Evolutionary conservation across 2,888 invertebrate species (phyloP), one percentile per base, ranked within the genome.

Genomic region (Acanthosoma haemorrhoidale): DNA sequence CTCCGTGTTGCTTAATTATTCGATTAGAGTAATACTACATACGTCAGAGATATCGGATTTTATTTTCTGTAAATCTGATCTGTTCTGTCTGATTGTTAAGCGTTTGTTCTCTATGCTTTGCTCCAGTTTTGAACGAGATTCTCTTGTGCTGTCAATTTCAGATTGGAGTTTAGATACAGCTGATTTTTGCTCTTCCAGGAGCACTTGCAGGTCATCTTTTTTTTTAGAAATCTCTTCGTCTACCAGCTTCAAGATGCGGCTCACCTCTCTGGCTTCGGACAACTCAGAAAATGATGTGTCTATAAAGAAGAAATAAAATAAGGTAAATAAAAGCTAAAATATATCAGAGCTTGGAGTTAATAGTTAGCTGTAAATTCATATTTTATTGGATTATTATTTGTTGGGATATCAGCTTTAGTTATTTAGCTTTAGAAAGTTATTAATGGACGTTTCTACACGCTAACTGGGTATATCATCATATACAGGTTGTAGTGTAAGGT

Each of bases 91-190:
- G 18, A 85, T 82, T 75, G 86, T 85, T 6, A 82, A 80, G 69
- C 84, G 83, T 77, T 88, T 88, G 16, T 85, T 82, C 2, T 82
- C 79, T 69, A 88, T 85, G 76, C 87, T 86, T 77, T 88, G 88
- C 77, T 89, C 87, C 38, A 87, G 82, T 72, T 85, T 84, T 0
- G 87, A 85, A 78, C 86, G 80, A 38, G 82, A 80, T 25, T 83
- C 83, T 57, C 86, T 81, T 41, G 80, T 75, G 29, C 77, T 77
- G 79, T 88, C 86, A 41, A 88, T 84, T 74, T 81, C 78, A 13
- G 77, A 77, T 77, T 88, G 87, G 9, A 86, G 78, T 32, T 81
- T 76, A 18, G 81, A 82, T 75, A 87, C 86, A 72, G 83, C 80
- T 38, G 77, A 76, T 60, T 82, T 81, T 66, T 80, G 79, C 57